These are phyloP conservation scores for Pararge aegeria DNA, from an alignment of 1,140 invertebrate genomes.

Conservation along the genomic window DNA sequence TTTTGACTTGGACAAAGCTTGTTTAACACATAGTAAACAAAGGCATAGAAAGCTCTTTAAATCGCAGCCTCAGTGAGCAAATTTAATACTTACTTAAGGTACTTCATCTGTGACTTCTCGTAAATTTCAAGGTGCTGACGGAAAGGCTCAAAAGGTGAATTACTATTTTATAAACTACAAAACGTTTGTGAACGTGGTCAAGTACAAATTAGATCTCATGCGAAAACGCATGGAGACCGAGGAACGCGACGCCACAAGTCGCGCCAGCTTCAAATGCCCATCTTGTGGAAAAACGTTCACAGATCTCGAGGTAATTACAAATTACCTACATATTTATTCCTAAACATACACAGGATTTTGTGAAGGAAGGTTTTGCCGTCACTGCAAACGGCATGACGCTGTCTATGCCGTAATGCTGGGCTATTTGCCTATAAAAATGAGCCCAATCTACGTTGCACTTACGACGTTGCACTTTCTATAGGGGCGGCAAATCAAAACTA, in stretches of 20 bases:
- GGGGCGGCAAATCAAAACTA: too few relatives aligned
- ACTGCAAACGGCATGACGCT: too few relatives aligned
- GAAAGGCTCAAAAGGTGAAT: slow-evolving; percentile 97
- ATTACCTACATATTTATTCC: neutral
- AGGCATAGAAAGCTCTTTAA: too few relatives aligned
- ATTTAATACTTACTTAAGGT: too few relatives aligned
- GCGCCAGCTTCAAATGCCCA: slow-evolving; percentile 97
- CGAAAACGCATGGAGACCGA: slow-evolving; percentile 96
- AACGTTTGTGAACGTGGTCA: slow-evolving; percentile 97
- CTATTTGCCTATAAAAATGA: too few relatives aligned
- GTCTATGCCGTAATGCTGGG: too few relatives aligned
- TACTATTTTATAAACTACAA: slow-evolving; percentile 99
- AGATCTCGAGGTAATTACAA: slow-evolving; percentile 84
- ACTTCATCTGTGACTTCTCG: neutral
- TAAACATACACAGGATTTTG: too few relatives aligned
- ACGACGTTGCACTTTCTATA: too few relatives aligned
- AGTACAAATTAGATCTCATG: slow-evolving; percentile 98
- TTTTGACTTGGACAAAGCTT: too few relatives aligned
- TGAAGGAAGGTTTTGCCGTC: neutral
- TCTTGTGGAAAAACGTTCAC: slow-evolving; percentile 95
- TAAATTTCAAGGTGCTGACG: slow-evolving; percentile 84
- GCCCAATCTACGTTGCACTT: too few relatives aligned
- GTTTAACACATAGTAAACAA: too few relatives aligned
- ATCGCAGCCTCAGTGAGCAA: too few relatives aligned
- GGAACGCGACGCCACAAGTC: slow-evolving; percentile 95